phyloP scores from a whole-genome alignment of 2,797 vertebrate species.

The Cossypha caffra region DNA sequence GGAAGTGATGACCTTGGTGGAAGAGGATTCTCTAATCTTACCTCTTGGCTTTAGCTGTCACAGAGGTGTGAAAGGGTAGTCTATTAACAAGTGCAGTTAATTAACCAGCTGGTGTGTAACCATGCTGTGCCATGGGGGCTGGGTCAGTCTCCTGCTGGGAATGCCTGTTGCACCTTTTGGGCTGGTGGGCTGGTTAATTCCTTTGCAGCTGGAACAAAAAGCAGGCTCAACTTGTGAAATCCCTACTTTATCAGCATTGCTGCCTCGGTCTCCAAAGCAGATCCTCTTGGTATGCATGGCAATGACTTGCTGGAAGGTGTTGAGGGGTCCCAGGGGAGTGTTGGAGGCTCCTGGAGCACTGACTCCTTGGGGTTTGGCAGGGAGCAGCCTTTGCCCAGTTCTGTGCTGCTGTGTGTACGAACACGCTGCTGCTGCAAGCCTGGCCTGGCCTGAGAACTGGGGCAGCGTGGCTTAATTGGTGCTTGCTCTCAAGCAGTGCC shows the following conservation, averaged over 20 bases:
- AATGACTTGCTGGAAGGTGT: background rate
- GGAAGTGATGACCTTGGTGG: background rate
- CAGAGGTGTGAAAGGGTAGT: background rate
- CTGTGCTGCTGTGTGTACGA: background rate
- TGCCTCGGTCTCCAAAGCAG: fast-evolving
- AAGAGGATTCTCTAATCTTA: background rate
- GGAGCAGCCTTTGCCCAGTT: background rate
- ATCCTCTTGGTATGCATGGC: fast-evolving
- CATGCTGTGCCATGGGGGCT: fast-evolving
- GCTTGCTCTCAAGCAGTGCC: background rate
- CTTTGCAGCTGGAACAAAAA: background rate
- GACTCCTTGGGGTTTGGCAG: background rate
- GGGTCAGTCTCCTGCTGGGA: background rate
- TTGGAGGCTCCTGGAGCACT: background rate
- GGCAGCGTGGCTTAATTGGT: conserved; percentile 28
- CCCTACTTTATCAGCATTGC: fast-evolving
- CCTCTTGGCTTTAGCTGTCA: background rate
- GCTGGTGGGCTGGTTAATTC: background rate
- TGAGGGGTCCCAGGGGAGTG: fast-evolving
- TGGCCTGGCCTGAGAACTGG: conserved; percentile 28
- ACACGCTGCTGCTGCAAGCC: background rate
- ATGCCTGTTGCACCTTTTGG: background rate
- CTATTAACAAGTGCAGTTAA: background rate
- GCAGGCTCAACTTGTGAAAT: background rate
- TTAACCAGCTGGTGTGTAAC: background rate